These are phyloP conservation scores for Oophaga sylvatica DNA, from an alignment of 2,797 vertebrate species.

Conservation along the genomic window DNA sequence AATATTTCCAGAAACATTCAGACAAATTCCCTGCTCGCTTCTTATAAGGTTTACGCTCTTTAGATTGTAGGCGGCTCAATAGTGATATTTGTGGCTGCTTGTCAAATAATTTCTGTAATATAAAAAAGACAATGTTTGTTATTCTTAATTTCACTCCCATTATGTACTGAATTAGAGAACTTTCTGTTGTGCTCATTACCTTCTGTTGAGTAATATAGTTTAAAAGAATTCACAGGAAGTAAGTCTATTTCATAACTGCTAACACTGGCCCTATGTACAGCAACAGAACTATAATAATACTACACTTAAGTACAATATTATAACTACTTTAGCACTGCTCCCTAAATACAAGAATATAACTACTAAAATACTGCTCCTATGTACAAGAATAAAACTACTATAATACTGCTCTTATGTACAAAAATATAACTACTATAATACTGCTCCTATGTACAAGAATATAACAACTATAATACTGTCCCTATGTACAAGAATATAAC, in stretches of 20 bases:
- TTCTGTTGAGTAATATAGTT: too few relatives aligned
- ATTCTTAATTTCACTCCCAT: not conserved
- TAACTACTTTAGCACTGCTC: not conserved
- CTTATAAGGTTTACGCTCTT: conserved; percentile 69
- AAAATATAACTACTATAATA: conserved; percentile 1
- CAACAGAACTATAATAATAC: not conserved
- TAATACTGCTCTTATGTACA: not conserved
- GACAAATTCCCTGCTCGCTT: conserved; percentile 69
- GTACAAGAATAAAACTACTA: not conserved
- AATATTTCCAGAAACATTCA: conserved; percentile 82
- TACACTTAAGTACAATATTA: not conserved
- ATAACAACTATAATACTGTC: not conserved
- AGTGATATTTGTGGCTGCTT: conserved; percentile 64
- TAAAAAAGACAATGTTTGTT: not conserved
- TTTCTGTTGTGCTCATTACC: too few relatives aligned
- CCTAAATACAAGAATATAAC: not conserved
- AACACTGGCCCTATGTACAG: not conserved
- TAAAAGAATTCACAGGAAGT: too few relatives aligned
- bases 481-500: not conserved
- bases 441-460: not conserved
- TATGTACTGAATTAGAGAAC: not conserved
- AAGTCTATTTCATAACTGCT: too few relatives aligned
- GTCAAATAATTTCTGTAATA: conserved; percentile 64
- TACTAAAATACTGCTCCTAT: not conserved
- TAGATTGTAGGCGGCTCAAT: conserved; percentile 67